phyloP scores from a whole-genome alignment of 2,888 invertebrate species.

The Desoria tigrina region DNA sequence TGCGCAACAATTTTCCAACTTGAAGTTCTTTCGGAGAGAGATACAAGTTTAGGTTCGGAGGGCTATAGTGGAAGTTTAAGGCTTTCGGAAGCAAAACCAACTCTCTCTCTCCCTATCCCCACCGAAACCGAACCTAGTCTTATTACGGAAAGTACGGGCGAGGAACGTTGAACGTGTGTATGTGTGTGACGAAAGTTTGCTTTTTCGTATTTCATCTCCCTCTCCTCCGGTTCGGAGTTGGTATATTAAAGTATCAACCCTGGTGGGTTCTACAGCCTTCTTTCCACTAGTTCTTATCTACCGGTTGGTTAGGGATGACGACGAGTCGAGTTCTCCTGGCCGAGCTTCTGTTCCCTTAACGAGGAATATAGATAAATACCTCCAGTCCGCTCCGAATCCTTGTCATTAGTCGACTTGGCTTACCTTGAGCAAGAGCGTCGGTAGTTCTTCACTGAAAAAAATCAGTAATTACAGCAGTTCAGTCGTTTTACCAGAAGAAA shows the following conservation, averaged over 20 bases:
- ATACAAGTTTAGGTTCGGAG: no score
- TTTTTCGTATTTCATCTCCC: constrained; percentile 50
- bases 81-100: no score
- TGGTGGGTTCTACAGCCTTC: constrained; percentile 18
- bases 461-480: no score
- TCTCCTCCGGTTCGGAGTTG: constrained; percentile 21
- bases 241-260: constrained; percentile 8
- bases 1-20: constrained; percentile 53
- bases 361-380: constrained; percentile 13
- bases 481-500: no score
- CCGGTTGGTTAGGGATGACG: constrained; percentile 53
- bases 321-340: constrained; percentile 40
- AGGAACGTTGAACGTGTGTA: no score
- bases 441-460: no score
- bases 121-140: no score
- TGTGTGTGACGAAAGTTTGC: constrained; percentile 46
- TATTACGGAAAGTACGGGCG: no score
- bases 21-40: no score
- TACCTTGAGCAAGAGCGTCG: constrained; percentile 2
- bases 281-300: constrained; percentile 51
- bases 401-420: constrained; percentile 10
- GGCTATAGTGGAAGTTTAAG: no score
- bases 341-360: constrained; percentile 17
- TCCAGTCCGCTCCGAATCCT: constrained; percentile 3
- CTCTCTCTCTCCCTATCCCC: constrained; percentile 18